Percentiles rank a stretch among this genome's conserved stretches.
These are phyloP conservation scores for Acrobasis suavella DNA, from an alignment of 2,888 invertebrate genomes.

Conservation along the genomic window DNA sequence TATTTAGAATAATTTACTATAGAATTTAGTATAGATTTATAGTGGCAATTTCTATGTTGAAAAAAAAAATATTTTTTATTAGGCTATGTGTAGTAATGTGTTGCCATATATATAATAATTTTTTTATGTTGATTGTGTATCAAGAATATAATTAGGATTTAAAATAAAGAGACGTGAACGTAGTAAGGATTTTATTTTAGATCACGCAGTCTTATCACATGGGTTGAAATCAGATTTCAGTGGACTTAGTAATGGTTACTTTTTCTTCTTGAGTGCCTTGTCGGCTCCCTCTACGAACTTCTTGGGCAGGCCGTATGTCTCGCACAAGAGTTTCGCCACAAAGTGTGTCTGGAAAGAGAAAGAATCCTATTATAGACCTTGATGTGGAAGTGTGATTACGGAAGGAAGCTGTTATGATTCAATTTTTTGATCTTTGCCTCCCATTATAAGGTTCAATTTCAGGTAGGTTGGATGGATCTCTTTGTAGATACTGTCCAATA, in stretches of 20 bases:
- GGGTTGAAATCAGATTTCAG: conserved; percentile 15
- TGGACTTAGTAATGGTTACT: conserved; percentile 37
- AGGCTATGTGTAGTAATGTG: not conserved
- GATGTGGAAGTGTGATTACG: not conserved
- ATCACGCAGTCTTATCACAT: conserved; percentile 23
- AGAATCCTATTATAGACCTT: conserved; percentile 11
- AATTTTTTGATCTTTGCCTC: too few relatives aligned
- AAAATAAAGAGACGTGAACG: conserved; percentile 8
- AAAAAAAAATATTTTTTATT: not conserved
- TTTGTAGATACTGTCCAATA: too few relatives aligned
- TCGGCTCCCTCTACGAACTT: conserved; percentile 89
- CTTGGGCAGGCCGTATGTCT: conserved; percentile 89
- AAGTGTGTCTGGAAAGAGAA: conserved; percentile 69
- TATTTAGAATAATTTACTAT: not conserved
- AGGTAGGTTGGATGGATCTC: too few relatives aligned
- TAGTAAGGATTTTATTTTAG: conserved; percentile 23
- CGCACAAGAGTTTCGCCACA: conserved; percentile 81
- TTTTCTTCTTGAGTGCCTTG: conserved; percentile 87
- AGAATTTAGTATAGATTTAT: not conserved
- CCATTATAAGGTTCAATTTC: too few relatives aligned
- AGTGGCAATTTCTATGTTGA: not conserved
- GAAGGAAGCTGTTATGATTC: too few relatives aligned
- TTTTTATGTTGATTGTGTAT: conserved; percentile 2
- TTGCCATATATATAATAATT: conserved; percentile 11
- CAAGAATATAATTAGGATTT: conserved; percentile 19